Conservation (phyloP, 2,888 invertebrate species). For the Nyleta sp. region DNA sequence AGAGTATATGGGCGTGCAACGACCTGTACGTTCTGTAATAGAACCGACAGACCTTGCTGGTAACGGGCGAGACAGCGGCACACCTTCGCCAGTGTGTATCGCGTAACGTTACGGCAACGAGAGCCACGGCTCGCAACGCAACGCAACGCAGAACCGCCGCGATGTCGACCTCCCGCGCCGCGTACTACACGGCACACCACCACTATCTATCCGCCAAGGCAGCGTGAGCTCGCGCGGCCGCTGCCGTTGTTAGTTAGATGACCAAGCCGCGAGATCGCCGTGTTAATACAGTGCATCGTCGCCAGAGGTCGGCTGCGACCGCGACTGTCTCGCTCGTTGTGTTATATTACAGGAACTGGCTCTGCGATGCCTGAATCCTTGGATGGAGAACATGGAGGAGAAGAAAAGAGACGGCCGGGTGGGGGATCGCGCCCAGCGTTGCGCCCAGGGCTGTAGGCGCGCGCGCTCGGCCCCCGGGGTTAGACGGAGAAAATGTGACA, state of each 20-base stretch:
- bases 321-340: slow-evolving; percentile 44
- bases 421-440: slow-evolving; percentile 24
- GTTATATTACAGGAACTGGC: slow-evolving; percentile 60
- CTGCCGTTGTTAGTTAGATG: slow-evolving; percentile 55
- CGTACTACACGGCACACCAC: slow-evolving; percentile 62
- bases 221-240: no score
- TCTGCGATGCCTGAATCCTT: slow-evolving; percentile 50
- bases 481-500: no score
- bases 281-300: slow-evolving; percentile 66
- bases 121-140: no score
- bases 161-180: no score
- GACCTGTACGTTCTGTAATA: slow-evolving; percentile 58
- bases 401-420: slow-evolving; percentile 36
- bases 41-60: slow-evolving; percentile 59
- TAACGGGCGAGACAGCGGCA: slow-evolving; percentile 61
- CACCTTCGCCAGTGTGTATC: no score
- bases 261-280: slow-evolving; percentile 61
- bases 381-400: slow-evolving; percentile 54
- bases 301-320: slow-evolving; percentile 58
- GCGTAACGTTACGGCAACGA: no score
- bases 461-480: no score
- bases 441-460: slow-evolving; percentile 22
- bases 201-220: slow-evolving; percentile 55
- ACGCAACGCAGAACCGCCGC: no score
- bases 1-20: slow-evolving; percentile 59